A percentile compares a stretch with the other conserved stretches of the same genome.
These are phyloP conservation scores for Agelastica alni DNA, from an alignment of 2,888 invertebrate species.

Conservation along the genomic window DNA sequence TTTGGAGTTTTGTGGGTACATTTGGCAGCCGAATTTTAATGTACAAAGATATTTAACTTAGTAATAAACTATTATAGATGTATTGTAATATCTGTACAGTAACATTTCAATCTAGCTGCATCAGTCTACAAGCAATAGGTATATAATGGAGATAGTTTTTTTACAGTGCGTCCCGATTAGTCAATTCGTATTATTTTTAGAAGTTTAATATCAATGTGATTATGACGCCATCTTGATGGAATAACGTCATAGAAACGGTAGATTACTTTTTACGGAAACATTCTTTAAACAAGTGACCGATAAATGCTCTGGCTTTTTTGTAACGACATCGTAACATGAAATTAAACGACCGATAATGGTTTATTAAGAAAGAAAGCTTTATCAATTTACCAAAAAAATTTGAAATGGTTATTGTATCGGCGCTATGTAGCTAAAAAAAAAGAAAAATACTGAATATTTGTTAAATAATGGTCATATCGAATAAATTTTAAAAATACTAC, in stretches of 20 bases:
- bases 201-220: not conserved
- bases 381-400: too few species aligned
- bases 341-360: not conserved
- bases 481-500: too few species aligned
- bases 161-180: not conserved
- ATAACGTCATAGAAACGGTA: not conserved
- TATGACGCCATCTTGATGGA: not conserved
- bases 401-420: too few species aligned
- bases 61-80: too few species aligned
- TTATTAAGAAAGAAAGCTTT: too few species aligned
- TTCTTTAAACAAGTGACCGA: not conserved
- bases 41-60: too few species aligned
- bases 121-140: not conserved
- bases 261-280: not conserved
- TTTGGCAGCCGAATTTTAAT: too few species aligned
- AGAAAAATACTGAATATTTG: too few species aligned
- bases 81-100: too few species aligned
- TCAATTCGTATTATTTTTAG: not conserved
- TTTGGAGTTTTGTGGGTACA: too few species aligned
- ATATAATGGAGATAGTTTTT: not conserved
- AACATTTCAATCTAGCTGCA: not conserved
- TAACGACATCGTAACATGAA: not conserved
- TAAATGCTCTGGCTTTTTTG: not conserved
- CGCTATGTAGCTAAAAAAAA: too few species aligned
- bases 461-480: too few species aligned